Evolutionary conservation across 2,888 invertebrate genomes (phyloP).

Genomic region (Nasonovia ribisnigri): DNA sequence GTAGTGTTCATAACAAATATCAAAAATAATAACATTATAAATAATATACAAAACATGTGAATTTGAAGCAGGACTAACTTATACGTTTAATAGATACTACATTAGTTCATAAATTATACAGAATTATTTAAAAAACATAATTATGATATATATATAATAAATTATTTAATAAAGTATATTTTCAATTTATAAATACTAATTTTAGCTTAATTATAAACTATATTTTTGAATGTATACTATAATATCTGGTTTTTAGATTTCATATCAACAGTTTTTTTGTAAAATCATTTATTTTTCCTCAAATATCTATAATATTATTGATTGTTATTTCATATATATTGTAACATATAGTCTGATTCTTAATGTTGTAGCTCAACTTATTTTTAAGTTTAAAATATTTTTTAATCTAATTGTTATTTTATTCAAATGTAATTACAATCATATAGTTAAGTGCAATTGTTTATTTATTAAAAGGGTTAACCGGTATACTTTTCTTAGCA

Average conservation of each 20-base stretch:
- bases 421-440: neutral
- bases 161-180: neutral
- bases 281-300: neutral
- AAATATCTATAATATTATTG: neutral
- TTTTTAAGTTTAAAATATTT: slow-evolving; percentile 23
- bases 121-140: too few relatives aligned
- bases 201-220: neutral
- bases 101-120: neutral
- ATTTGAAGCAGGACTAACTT: neutral
- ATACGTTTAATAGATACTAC: neutral
- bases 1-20: neutral
- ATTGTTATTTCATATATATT: slow-evolving; percentile 29
- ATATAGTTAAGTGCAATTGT: neutral
- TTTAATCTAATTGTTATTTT: neutral
- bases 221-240: neutral
- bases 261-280: neutral
- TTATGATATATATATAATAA: too few relatives aligned
- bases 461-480: neutral
- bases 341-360: slow-evolving; percentile 57
- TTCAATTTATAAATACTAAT: neutral
- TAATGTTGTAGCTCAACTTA: slow-evolving; percentile 41
- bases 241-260: neutral
- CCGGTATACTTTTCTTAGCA: neutral
- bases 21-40: neutral
- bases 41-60: neutral